These are phyloP conservation scores for Mesoclemmys tuberculata DNA, from an alignment of 2,113 vertebrate species.

Conservation along the genomic window DNA sequence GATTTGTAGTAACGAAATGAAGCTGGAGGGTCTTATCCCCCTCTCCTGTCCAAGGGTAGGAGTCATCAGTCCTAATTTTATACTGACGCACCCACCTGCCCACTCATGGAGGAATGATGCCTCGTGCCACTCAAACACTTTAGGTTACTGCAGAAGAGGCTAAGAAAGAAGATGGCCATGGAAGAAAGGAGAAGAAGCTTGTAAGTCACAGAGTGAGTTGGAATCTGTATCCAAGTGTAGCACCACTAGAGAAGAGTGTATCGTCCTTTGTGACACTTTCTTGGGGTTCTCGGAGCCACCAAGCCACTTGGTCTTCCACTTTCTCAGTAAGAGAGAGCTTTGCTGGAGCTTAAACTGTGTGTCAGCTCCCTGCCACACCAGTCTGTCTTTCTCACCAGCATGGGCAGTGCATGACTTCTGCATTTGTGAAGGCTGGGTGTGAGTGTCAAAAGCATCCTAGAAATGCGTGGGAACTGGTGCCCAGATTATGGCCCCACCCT, in stretches of 20 bases:
- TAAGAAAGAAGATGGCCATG: not conserved
- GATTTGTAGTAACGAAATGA: slow-evolving; percentile 14
- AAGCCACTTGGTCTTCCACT: too few relatives aligned
- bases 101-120: not conserved
- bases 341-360: too few relatives aligned
- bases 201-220: not conserved
- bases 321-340: too few relatives aligned
- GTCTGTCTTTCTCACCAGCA: too few relatives aligned
- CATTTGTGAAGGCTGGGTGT: too few relatives aligned
- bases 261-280: not conserved
- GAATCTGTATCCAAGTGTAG: not conserved
- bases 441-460: too few relatives aligned
- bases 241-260: not conserved
- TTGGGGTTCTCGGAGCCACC: too few relatives aligned
- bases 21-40: not conserved
- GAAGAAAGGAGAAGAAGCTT: not conserved
- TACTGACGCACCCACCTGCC: not conserved
- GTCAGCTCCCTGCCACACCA: too few relatives aligned
- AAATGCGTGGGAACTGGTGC: too few relatives aligned
- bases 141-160: not conserved
- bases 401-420: too few relatives aligned
- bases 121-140: not conserved
- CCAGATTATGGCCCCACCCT: too few relatives aligned
- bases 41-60: not conserved
- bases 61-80: slow-evolving; percentile 7